These are phyloP conservation scores for Vombatus ursinus DNA, from an alignment of 2,113 vertebrate genomes.

Conservation along the genomic window DNA sequence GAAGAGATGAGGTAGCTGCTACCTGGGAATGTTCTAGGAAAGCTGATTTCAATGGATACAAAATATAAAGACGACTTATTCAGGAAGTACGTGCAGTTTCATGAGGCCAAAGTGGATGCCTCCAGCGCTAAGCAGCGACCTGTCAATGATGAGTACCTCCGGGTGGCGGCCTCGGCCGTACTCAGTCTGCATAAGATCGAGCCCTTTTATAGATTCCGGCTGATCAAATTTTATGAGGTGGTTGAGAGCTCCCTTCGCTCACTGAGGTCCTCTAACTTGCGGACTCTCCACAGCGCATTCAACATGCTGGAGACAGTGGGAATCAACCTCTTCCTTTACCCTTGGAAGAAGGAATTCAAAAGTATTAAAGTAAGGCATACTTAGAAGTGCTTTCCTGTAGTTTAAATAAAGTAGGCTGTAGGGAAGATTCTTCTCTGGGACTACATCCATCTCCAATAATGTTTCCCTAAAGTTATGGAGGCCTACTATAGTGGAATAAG, in stretches of 20 bases:
- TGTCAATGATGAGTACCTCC: constrained; percentile 89
- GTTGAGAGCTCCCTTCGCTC: constrained; percentile 92
- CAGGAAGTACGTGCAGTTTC: constrained; percentile 94
- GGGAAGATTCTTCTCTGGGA: neutral
- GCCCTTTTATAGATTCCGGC: constrained; percentile 92
- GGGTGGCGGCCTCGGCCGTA: constrained; percentile 92
- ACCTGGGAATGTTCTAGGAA: constrained; percentile 67
- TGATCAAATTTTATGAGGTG: constrained; percentile 96
- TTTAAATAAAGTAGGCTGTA: neutral
- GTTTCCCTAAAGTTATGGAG: neutral
- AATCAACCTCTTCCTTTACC: constrained; percentile 96
- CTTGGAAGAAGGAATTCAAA: constrained; percentile 99
- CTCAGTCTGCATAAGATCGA: constrained; percentile 94
- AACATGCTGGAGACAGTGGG: constrained; percentile 92
- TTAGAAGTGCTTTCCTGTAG: neutral
- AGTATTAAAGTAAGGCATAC: constrained; percentile 92
- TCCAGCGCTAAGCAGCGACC: constrained; percentile 84
- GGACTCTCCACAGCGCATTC: constrained; percentile 91
- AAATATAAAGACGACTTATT: constrained; percentile 98
- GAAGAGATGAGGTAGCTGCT: constrained; percentile 83
- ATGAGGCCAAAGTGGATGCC: constrained; percentile 91
- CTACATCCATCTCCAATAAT: neutral
- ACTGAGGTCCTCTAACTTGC: constrained; percentile 90
- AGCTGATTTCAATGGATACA: constrained; percentile 92
- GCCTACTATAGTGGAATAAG: neutral